Percentiles rank a stretch among this genome's conserved stretches.
Conservation (phyloP, 2,797 vertebrate genomes). For the Squalus acanthias region DNA sequence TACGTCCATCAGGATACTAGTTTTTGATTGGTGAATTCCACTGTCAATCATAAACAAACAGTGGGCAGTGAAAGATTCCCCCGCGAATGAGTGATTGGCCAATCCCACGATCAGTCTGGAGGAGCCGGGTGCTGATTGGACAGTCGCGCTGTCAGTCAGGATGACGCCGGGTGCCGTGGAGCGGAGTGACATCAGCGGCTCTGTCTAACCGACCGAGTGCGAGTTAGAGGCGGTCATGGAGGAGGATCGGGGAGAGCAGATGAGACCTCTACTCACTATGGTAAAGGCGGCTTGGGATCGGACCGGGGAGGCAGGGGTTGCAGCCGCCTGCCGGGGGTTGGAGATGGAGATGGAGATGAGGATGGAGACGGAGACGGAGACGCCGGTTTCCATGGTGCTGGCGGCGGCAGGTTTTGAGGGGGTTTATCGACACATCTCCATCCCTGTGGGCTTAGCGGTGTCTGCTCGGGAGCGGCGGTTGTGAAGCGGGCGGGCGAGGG, state of each 20-base stretch:
- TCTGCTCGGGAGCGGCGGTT: not conserved
- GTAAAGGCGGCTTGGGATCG: conserved; percentile 47
- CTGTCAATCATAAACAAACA: not conserved
- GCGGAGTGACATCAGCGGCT: not conserved
- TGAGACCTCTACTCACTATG: conserved; percentile 64
- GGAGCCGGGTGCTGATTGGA: not conserved
- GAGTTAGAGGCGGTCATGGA: conserved; percentile 51
- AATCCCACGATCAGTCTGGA: not conserved
- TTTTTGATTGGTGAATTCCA: not conserved
- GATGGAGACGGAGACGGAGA: too few relatives aligned
- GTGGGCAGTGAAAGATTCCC: not conserved
- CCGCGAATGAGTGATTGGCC: not conserved
- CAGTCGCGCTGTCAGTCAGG: not conserved
- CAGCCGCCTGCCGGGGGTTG: too few relatives aligned
- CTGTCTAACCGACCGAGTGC: not conserved
- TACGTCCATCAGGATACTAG: not conserved
- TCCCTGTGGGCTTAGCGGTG: not conserved
- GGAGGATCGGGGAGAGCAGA: conserved; percentile 61
- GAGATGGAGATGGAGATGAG: not conserved
- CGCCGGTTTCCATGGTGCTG: not conserved
- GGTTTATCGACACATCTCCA: not conserved
- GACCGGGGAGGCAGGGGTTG: not conserved
- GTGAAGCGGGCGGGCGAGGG: conserved; percentile 40
- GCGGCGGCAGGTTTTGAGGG: not conserved
- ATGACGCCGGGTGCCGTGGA: not conserved